phyloP scores from a whole-genome alignment of 2,888 invertebrate genomes.

The Tenthredo scrophulariae region DNA sequence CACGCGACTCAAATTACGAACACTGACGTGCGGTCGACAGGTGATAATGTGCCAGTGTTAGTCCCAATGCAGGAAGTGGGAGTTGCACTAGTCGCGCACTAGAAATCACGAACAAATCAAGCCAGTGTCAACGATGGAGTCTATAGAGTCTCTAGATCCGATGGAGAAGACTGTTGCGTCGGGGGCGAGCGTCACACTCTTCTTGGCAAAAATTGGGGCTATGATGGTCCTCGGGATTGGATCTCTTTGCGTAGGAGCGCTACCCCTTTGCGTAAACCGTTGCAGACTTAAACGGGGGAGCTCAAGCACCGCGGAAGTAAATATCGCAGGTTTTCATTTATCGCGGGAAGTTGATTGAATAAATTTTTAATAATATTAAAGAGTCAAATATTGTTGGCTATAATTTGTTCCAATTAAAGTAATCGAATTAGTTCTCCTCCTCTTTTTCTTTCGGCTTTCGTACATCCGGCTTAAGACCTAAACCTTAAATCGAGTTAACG shows the following conservation, averaged over 20 bases:
- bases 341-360: background rate
- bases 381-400: background rate
- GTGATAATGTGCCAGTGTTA: slow-evolving; percentile 1
- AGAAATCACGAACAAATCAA: background rate
- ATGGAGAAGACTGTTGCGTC: background rate
- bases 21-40: background rate
- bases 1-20: background rate
- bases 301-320: slow-evolving; percentile 60
- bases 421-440: background rate
- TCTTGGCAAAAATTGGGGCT: slow-evolving; percentile 82
- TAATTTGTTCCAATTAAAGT: background rate
- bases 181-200: slow-evolving; percentile 64
- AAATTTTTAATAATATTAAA: background rate
- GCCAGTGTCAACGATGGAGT: slow-evolving; percentile 20
- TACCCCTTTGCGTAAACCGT: slow-evolving; percentile 79
- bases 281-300: slow-evolving; percentile 67
- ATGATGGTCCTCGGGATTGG: slow-evolving; percentile 82
- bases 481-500: slow-evolving; percentile 65
- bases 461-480: background rate
- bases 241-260: slow-evolving; percentile 81
- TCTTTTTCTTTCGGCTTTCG: background rate
- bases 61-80: background rate
- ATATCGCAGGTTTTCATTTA: background rate
- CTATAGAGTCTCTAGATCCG: background rate
- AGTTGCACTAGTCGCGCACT: background rate